Base-by-base conservation (phyloP, 2,113 vertebrate species). In the Aythya baeri region DNA sequence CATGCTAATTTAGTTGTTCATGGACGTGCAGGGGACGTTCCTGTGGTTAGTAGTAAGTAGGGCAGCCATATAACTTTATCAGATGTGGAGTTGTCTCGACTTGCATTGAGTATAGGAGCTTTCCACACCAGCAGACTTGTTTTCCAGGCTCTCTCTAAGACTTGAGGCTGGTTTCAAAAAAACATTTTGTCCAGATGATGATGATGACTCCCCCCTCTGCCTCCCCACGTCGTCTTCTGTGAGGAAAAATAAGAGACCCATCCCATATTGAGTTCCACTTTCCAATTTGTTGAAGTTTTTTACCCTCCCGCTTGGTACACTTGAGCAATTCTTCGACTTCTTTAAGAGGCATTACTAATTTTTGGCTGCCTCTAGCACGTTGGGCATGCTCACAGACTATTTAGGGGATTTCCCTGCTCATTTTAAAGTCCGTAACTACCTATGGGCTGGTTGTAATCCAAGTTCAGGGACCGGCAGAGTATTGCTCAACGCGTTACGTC, bases 11-110 rank as follows among this genome's bases (percentile, higher is more conserved):
- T 70, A 85, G 72, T 76, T 83, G 41, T 91, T 90, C 18, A 20
- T 50, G 31, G 85, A 44, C 6, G 8, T 25, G 9, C 50, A 62
- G 80, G 88, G 79, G 93, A 79, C 10, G 6, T 90, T 93, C 86
- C 80, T 96, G 86, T 90, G 88, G 86, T 66, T 83, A n/a, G 25
- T 55, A 78, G 59, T 90, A 83, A 34, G 44, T 83, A 71, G 59
- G 92, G 43, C 59, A 83, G 91, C 92, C 83, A 22, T 63, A 67
- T 41, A 43, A 31, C 65, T 67, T 91, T 94, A 90, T 94, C 86
- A 83, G 83, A 88, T 91, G 18, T 66, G 89, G 67, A 83, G 67
- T 46, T 94, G 94, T 86, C 88, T 81, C 70, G 75, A 76, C 85
- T 92, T 92, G 94, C 23, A 25, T 68, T 65, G 13, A 22, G 8